These are phyloP conservation scores for Mallotus villosus DNA, from an alignment of 2,797 vertebrate genomes.

Conservation along the genomic window DNA sequence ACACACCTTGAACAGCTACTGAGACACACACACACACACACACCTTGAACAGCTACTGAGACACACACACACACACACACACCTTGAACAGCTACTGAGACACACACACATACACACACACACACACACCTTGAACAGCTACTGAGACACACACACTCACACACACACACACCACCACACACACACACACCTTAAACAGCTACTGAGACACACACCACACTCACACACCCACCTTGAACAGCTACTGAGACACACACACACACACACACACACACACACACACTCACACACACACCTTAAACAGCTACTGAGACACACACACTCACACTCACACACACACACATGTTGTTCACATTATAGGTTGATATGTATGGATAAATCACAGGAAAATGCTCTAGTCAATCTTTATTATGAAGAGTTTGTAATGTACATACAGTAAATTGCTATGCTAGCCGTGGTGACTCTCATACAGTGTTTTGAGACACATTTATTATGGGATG, in stretches of 20 bases:
- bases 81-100: conserved; percentile 66
- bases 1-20: neutral
- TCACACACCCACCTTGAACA: neutral
- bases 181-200: neutral
- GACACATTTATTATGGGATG: too few relatives aligned
- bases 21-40: conserved; percentile 1
- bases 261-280: too few relatives aligned
- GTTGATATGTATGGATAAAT: too few relatives aligned
- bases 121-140: neutral
- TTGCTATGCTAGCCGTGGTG: neutral
- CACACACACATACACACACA: conserved; percentile 2
- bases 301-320: too few relatives aligned
- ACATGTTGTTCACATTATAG: too few relatives aligned
- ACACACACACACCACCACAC: conserved; percentile 9
- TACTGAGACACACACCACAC: neutral
- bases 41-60: too few relatives aligned
- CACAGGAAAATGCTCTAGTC: neutral
- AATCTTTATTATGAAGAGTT: neutral
- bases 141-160: neutral
- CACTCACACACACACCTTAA: too few relatives aligned
- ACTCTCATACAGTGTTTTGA: too few relatives aligned
- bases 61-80: conserved; percentile 4
- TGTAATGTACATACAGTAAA: neutral
- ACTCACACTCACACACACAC: too few relatives aligned
- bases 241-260: neutral